Evolutionary conservation across 2,113 vertebrate species (phyloP).

Genomic region (Erythrocercus mccallii): DNA sequence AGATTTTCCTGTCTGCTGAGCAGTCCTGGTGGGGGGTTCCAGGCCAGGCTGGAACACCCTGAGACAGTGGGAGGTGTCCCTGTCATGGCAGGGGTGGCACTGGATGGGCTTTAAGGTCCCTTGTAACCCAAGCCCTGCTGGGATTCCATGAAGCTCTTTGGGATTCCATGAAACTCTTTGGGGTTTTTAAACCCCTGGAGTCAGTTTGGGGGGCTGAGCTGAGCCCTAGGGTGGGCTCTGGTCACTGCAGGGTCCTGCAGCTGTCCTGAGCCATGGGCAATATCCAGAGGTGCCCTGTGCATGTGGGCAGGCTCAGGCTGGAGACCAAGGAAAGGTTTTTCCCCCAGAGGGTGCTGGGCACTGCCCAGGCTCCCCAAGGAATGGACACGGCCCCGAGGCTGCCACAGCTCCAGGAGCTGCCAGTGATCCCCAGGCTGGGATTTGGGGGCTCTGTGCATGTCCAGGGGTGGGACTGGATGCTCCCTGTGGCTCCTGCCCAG

Average conservation of each 20-base stretch:
- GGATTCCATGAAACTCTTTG: too few species aligned
- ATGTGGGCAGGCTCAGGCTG: background rate
- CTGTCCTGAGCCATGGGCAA: background rate
- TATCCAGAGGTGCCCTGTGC: background rate
- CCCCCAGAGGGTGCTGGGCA: background rate
- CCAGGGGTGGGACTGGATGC: too few species aligned
- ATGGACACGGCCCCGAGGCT: background rate
- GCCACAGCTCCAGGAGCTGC: background rate
- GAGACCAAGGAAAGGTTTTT: fast-evolving
- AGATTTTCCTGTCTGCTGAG: background rate
- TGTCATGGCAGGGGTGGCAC: background rate
- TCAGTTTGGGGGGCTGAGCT: background rate
- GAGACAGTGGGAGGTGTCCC: background rate
- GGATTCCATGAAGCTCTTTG: background rate
- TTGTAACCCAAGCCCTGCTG: background rate
- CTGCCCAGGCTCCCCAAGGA: background rate
- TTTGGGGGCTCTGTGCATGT: background rate
- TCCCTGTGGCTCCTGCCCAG: too few species aligned
- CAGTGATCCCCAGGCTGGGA: background rate
- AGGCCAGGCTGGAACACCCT: background rate
- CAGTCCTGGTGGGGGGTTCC: background rate
- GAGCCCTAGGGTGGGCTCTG: background rate
- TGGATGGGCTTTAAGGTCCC: background rate
- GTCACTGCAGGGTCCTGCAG: background rate
- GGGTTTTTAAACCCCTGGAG: background rate